Conservation (phyloP, 2,113 vertebrate genomes). For the Echinops telfairi region DNA sequence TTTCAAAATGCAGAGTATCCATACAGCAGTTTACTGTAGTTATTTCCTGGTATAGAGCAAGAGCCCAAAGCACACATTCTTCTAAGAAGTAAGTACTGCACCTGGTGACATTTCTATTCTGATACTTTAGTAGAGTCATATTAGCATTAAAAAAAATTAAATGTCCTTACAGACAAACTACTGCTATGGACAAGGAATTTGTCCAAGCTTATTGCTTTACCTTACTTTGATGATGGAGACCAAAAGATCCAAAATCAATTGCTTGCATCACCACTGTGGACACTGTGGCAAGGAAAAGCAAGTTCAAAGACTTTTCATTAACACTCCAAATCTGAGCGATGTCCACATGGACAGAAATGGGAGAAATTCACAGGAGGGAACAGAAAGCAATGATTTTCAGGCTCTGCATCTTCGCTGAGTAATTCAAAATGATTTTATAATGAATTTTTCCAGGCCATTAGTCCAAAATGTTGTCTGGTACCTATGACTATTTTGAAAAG, state of each 20-base stretch:
- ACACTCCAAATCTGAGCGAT: slow-evolving; percentile 55
- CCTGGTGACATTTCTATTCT: slow-evolving; percentile 34
- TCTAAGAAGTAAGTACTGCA: slow-evolving; percentile 53
- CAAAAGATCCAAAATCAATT: slow-evolving; percentile 63
- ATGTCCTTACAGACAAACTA: slow-evolving; percentile 61
- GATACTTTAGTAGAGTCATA: slow-evolving; percentile 56
- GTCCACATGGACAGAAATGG: slow-evolving; percentile 47
- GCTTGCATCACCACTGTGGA: slow-evolving; percentile 27
- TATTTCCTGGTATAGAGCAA: slow-evolving; percentile 33
- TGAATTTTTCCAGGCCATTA: slow-evolving; percentile 77
- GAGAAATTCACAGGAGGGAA: slow-evolving; percentile 4
- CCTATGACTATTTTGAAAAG: slow-evolving; percentile 72
- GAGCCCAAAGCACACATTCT: slow-evolving; percentile 66
- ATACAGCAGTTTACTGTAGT: neutral
- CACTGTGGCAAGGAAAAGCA: slow-evolving; percentile 10
- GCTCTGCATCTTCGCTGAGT: slow-evolving; percentile 56
- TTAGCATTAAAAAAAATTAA: slow-evolving; percentile 71
- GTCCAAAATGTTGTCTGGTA: slow-evolving; percentile 68
- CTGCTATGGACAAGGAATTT: slow-evolving; percentile 45
- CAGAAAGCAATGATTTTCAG: slow-evolving; percentile 45
- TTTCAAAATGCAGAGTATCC: slow-evolving; percentile 33
- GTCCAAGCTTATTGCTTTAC: slow-evolving; percentile 49
- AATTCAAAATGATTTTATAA: slow-evolving; percentile 76
- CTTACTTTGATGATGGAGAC: slow-evolving; percentile 58
- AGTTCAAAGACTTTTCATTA: slow-evolving; percentile 72